These are phyloP conservation scores for Drosophila melanogaster DNA, from an alignment of 1,140 invertebrate genomes.

Conservation along the genomic window DNA sequence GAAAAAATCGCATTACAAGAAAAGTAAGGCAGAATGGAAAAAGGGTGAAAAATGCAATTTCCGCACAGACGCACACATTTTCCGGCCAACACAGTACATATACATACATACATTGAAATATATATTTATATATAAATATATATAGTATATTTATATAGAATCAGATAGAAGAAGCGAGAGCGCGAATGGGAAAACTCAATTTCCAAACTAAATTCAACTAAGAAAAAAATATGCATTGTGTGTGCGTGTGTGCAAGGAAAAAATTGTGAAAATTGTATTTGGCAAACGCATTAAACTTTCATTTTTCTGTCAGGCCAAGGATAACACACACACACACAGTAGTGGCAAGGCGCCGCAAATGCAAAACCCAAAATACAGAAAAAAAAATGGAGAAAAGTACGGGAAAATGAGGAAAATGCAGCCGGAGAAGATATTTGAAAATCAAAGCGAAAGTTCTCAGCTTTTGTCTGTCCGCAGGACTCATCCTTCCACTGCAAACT, in stretches of 20 bases:
- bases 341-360: slow-evolving; percentile 30
- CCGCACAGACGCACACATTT: slow-evolving; percentile 84
- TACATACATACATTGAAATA: slow-evolving; percentile 20
- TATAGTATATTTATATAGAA: slow-evolving; percentile 21
- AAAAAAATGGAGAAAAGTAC: slow-evolving; percentile 1
- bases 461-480: slow-evolving; percentile 59
- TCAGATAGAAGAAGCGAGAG: slow-evolving; percentile 4
- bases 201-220: slow-evolving; percentile 65
- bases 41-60: slow-evolving; percentile 76
- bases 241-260: slow-evolving; percentile 17
- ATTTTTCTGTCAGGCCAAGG: slow-evolving; percentile 81
- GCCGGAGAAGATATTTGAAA: slow-evolving; percentile 62
- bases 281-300: slow-evolving; percentile 84
- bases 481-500: slow-evolving; percentile 44
- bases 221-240: slow-evolving; percentile 24
- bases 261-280: slow-evolving; percentile 82
- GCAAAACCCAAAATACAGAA: slow-evolving; percentile 42
- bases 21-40: slow-evolving; percentile 4
- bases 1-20: slow-evolving; percentile 11
- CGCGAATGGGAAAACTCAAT: slow-evolving; percentile 63
- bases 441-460: slow-evolving; percentile 82
- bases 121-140: slow-evolving; percentile 24
- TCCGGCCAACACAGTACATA: slow-evolving; percentile 61
- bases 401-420: slow-evolving; percentile 25
- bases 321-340: slow-evolving; percentile 45